phyloP scores from a whole-genome alignment of 1,140 invertebrate species.

The Phymastichus coffea region DNA sequence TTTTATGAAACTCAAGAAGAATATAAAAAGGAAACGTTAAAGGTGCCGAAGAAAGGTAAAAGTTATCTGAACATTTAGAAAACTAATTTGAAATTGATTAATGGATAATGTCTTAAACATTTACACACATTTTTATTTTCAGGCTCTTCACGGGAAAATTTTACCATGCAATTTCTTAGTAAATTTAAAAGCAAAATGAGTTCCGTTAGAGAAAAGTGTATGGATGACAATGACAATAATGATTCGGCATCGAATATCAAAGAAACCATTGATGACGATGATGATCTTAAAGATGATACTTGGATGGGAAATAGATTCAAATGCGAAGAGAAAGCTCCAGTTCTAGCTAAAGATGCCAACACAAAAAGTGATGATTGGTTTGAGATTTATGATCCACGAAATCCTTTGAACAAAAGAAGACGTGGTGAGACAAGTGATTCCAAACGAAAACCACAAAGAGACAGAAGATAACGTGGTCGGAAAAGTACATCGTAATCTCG shows the following conservation, averaged over 20 bases:
- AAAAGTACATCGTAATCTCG: too few relatives aligned
- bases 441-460: too few relatives aligned
- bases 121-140: background rate
- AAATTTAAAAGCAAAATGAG: slow-evolving; percentile 83
- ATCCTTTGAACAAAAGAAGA: slow-evolving; percentile 89
- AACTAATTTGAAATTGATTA: background rate
- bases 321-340: slow-evolving; percentile 73
- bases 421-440: slow-evolving; percentile 59
- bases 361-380: slow-evolving; percentile 94
- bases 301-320: slow-evolving; percentile 78
- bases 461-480: too few relatives aligned
- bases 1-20: slow-evolving; percentile 77
- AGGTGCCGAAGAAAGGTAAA: slow-evolving; percentile 68
- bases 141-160: slow-evolving; percentile 60
- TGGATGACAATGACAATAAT: slow-evolving; percentile 35
- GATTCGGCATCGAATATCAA: slow-evolving; percentile 27
- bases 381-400: slow-evolving; percentile 93
- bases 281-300: slow-evolving; percentile 61
- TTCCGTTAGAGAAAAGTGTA: slow-evolving; percentile 62
- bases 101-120: background rate
- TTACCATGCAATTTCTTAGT: slow-evolving; percentile 75
- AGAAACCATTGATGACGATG: slow-evolving; percentile 44
- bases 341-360: slow-evolving; percentile 94
- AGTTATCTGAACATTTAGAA: slow-evolving; percentile 16
- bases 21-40: slow-evolving; percentile 70